Base-by-base conservation (phyloP, 2,888 invertebrate species). In the Stenchaetothrips biformis region DNA sequence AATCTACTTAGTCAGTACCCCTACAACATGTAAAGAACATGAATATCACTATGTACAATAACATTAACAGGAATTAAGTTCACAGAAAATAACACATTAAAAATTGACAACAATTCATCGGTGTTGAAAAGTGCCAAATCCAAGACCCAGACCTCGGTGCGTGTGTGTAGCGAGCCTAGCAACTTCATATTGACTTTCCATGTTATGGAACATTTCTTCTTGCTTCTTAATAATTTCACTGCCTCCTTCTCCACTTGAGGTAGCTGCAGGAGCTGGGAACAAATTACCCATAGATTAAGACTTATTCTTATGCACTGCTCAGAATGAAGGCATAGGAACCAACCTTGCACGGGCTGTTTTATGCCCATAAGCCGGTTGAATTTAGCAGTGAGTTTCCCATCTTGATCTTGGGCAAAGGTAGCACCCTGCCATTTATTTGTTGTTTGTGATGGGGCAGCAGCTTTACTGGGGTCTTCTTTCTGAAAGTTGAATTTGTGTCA, bases 291-390 rank as follows among this genome's bases (percentile, higher is more conserved):
- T 21, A 37, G 11, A 37, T 78, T 21, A 78, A 25, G 13, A n/a
- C 21, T 53, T 47, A 80, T n/a, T 59, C 18, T 49, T 37, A 80
- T 4, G 37, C 27, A 80, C 74, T 47, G 49, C 49, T 21, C 47
- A 7, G 62, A 37, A 79, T 6, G n/a, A 16, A 13, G n/a, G 47
- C 18, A 27, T 3, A 7, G 25, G 21, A 9, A 74, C 67, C 11
- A 21, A 74, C 67, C 37, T 47, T 47, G 80, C 83, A 80, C 79
- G 88, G 89, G 87, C 74, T 90, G 90, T 86, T 93, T 95, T 82
- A 98, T 97, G 79, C 98, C 98, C 98, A 99, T 98, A 78, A 99
- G 90, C 82, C 98, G 90, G 89, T 97, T 95, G 88, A 99, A 99
- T 88, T 98, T 99, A 81, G 94, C 95, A 0, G 95, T 94, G 84